These are phyloP conservation scores for Galaxias olidus DNA, from an alignment of 2,797 vertebrate genomes.

Conservation along the genomic window DNA sequence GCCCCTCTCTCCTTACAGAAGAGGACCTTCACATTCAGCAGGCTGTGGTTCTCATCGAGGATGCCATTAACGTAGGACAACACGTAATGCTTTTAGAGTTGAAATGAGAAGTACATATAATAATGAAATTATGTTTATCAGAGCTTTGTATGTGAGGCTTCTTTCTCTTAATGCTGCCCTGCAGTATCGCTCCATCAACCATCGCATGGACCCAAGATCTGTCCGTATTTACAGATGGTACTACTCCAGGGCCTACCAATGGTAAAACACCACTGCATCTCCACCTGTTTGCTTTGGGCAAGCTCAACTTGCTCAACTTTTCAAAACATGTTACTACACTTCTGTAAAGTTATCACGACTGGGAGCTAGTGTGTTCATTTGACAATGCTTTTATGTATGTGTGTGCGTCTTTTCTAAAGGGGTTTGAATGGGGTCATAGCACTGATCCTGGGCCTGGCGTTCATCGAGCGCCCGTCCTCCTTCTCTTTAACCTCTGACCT, in stretches of 20 bases:
- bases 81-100: background rate
- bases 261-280: slow-evolving; percentile 63
- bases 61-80: slow-evolving; percentile 76
- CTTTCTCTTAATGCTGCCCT: background rate
- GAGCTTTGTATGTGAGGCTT: background rate
- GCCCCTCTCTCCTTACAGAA: background rate
- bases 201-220: slow-evolving; percentile 76
- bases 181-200: slow-evolving; percentile 83
- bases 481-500: slow-evolving; percentile 72
- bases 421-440: slow-evolving; percentile 69
- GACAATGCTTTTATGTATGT: background rate
- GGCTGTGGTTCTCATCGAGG: slow-evolving; percentile 81
- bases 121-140: background rate
- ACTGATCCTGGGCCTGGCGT: slow-evolving; percentile 75
- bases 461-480: slow-evolving; percentile 77
- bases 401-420: slow-evolving; percentile 47
- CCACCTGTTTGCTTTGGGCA: background rate
- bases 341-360: background rate
- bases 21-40: slow-evolving; percentile 70
- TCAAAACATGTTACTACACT: background rate
- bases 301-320: background rate
- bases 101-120: too few species aligned
- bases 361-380: background rate
- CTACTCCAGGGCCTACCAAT: slow-evolving; percentile 75
- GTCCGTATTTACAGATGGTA: slow-evolving; percentile 78